Base-by-base conservation (phyloP, 2,888 invertebrate species). In the Caenorhabditis becei region DNA sequence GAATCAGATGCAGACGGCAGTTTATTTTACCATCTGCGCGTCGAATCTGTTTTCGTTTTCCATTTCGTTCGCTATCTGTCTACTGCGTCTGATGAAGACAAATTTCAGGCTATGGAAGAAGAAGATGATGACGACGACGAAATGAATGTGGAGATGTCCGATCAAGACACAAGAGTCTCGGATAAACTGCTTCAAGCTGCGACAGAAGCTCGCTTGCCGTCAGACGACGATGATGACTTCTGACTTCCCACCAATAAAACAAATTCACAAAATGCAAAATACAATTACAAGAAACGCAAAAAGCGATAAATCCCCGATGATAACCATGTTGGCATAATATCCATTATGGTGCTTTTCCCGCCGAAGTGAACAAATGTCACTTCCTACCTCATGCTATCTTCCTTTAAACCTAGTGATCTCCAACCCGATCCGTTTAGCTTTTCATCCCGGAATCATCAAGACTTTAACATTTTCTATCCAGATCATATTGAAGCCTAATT, bases 121-220 rank as follows among this genome's bases (percentile, higher is more conserved):
- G 61, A 77, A 51, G 23, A 53, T 32, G 44, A 58, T 28, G 58
- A 47, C 11, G 65, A 53, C 28, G 41, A 26, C 28, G 63, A 66
- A 0, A 51, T 44, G 44, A 49, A 58, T 35, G 28, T 53, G 16
- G 51, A 53, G 20, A 51, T 70, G 56, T 18, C 23, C 23, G 18
- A 63, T 18, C 24, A 56, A 20, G 35, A 61, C 3, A 16, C 14
- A 3, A 18, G n/a, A 8, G 11, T 35, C 1, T 20, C 37, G 3
- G 47, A 75, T 1, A 53, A 61, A 0, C 24, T 75, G 3, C 37
- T 79, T 5, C 61, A 47, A 20, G 62, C 67, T 23, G 72, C 79
- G 1, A 24, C 63, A 0, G 54, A 67, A 10, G 79, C 79, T 26
- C 51, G 62, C 24, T 58, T 79, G 28, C 79, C 79, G 24, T 23